phyloP scores from a whole-genome alignment of 2,797 vertebrate species.

The Sebastes ruberrimus region DNA sequence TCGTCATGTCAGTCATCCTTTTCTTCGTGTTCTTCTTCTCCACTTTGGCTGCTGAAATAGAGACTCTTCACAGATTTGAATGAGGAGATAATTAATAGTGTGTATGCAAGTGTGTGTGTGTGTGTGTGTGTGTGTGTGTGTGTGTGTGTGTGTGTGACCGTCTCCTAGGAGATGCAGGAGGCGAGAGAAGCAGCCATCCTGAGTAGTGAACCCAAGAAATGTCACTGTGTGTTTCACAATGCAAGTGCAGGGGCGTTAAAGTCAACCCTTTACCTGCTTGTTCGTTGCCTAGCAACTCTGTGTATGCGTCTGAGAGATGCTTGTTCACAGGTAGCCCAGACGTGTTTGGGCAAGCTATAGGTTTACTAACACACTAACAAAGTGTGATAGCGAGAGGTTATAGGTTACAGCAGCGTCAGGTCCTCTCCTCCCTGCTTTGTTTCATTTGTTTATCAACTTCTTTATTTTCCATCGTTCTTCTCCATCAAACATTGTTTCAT shows the following conservation, averaged over 20 bases:
- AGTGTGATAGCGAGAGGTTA: neutral
- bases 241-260: neutral
- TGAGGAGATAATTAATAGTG: conserved; percentile 61
- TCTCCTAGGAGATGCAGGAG: conserved; percentile 72
- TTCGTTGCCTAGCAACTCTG: conserved; percentile 50
- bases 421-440: too few species aligned
- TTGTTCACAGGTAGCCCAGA: conserved; percentile 39
- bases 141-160: conserved; percentile 18
- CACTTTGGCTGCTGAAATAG: conserved; percentile 26
- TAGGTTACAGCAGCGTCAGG: neutral
- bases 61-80: conserved; percentile 59
- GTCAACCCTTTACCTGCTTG: conserved; percentile 41
- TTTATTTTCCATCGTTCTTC: neutral
- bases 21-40: neutral
- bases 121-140: conserved; percentile 4
- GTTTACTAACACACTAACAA: neutral
- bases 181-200: conserved; percentile 51
- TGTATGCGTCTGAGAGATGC: neutral
- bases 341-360: conserved; percentile 9
- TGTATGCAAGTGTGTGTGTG: conserved; percentile 21
- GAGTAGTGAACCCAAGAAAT: conserved; percentile 43
- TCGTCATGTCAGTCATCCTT: neutral
- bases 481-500: too few species aligned
- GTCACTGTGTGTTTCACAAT: conserved; percentile 39
- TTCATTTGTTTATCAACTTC: neutral